Evolutionary conservation across 2,113 vertebrate genomes (phyloP).

Genomic region (Lampris megalopsis): DNA sequence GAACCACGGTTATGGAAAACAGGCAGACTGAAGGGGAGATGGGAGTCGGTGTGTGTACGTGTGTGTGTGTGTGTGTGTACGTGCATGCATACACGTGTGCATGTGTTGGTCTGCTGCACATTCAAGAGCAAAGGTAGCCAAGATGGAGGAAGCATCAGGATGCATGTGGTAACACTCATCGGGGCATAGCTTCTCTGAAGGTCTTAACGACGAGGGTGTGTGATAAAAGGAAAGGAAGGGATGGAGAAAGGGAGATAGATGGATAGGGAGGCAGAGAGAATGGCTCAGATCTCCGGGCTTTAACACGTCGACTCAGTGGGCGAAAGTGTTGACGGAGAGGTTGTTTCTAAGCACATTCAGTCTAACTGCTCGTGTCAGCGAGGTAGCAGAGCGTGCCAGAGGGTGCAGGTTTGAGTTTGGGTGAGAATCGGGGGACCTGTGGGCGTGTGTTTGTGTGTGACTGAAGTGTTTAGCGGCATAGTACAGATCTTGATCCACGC

Average conservation of each 20-base stretch:
- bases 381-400: background rate
- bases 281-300: background rate
- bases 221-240: background rate
- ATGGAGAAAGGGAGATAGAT: background rate
- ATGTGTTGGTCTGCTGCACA: background rate
- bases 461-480: constrained; percentile 1
- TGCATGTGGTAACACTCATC: constrained; percentile 8
- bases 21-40: constrained; percentile 33
- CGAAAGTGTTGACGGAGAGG: constrained; percentile 25
- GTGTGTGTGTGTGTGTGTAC: constrained; percentile 12
- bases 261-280: background rate
- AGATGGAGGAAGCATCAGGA: background rate
- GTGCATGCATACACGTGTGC: constrained; percentile 10
- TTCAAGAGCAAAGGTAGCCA: constrained; percentile 1
- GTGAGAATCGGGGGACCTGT: constrained; percentile 1
- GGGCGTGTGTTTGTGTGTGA: background rate
- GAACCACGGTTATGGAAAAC: constrained; percentile 57
- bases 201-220: background rate
- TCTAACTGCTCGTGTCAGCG: background rate
- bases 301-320: background rate
- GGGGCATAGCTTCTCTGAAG: background rate
- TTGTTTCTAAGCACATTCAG: background rate
- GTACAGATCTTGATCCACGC: constrained; percentile 2
- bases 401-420: background rate
- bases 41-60: constrained; percentile 1